Conservation (phyloP, 2,113 vertebrate genomes). For the Ceratotherium simum region DNA sequence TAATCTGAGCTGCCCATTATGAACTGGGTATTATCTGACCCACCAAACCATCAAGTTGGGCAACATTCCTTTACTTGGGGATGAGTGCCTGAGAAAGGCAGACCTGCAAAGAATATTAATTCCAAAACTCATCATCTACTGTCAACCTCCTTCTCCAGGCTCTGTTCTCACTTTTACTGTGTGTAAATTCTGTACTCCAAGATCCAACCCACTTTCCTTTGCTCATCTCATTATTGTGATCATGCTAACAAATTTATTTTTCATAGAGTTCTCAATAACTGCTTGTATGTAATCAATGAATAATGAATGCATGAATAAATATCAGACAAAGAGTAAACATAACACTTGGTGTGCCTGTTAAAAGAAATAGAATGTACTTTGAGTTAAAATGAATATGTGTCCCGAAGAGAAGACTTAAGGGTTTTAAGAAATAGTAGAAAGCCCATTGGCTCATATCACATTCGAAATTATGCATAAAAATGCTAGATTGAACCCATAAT, state of each 20-base stretch:
- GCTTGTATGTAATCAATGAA: conserved; percentile 15
- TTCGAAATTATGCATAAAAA: neutral
- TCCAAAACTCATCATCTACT: neutral
- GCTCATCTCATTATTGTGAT: neutral
- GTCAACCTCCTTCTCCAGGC: neutral
- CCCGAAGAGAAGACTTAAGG: neutral
- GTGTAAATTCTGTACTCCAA: neutral
- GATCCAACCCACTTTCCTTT: neutral
- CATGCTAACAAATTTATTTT: neutral
- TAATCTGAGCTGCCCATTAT: neutral
- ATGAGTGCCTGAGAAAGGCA: neutral
- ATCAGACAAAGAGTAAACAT: neutral
- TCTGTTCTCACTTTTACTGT: neutral
- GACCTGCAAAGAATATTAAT: neutral
- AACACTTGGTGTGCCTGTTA: neutral
- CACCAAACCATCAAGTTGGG: neutral
- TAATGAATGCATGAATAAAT: neutral
- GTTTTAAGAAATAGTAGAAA: neutral
- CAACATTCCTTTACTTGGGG: neutral
- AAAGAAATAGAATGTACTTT: neutral
- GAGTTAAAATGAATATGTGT: neutral
- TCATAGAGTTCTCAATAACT: neutral
- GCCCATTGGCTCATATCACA: neutral
- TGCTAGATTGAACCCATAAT: neutral
- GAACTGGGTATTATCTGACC: neutral